Conservation (phyloP, 1,140 invertebrate species). For the Drosophila mojavensis region DNA sequence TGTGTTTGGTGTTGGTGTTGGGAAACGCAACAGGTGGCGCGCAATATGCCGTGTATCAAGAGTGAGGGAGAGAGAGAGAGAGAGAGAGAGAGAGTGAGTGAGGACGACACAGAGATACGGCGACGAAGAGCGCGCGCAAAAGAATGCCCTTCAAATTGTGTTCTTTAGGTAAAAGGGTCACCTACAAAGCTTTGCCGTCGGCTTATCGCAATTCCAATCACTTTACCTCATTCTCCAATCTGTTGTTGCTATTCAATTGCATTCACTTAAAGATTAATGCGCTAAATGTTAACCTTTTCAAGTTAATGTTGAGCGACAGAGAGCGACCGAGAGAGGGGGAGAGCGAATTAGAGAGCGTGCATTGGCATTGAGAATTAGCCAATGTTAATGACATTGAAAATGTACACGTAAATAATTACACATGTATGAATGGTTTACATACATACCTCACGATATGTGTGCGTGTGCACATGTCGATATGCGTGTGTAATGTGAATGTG, state of each 20-base stretch:
- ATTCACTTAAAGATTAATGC: slow-evolving; percentile 53
- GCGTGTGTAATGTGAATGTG: neutral
- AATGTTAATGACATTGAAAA: slow-evolving; percentile 72
- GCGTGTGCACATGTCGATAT: neutral
- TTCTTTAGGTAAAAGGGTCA: slow-evolving; percentile 64
- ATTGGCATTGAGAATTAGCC: slow-evolving; percentile 36
- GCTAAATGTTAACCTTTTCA: slow-evolving; percentile 54
- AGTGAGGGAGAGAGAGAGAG: neutral
- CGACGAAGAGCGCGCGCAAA: neutral
- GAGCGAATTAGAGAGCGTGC: neutral
- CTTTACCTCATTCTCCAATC: slow-evolving; percentile 55
- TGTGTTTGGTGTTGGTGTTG: no score
- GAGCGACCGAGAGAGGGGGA: neutral
- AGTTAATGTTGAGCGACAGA: slow-evolving; percentile 13
- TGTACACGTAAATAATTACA: slow-evolving; percentile 62
- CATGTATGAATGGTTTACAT: slow-evolving; percentile 20
- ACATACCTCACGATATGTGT: slow-evolving; percentile 2
- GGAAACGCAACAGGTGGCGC: neutral
- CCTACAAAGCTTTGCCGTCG: slow-evolving; percentile 56
- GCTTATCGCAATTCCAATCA: slow-evolving; percentile 71
- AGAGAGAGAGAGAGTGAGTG: neutral
- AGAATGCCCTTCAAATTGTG: slow-evolving; percentile 67
- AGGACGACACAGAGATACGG: neutral
- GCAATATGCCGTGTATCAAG: neutral
- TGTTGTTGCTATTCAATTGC: slow-evolving; percentile 13